A percentile compares a stretch with the other conserved stretches of the same genome.
phyloP scores from a whole-genome alignment of 2,113 vertebrate genomes.

The Anhinga anhinga region DNA sequence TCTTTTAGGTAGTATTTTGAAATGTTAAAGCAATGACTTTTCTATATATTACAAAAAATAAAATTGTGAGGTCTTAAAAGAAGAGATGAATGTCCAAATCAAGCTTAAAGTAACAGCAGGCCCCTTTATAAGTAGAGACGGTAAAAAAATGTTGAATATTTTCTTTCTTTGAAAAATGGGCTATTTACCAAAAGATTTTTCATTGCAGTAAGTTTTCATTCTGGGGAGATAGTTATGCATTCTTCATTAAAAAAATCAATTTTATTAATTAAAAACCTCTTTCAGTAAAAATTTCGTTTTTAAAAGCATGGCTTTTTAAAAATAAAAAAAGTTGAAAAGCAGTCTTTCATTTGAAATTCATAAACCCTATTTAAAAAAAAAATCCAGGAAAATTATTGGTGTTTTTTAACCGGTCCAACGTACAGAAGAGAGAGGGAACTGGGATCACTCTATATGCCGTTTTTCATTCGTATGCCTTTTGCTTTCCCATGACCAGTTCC shows the following conservation, averaged over 20 bases:
- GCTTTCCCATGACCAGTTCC: background rate
- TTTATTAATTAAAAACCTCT: background rate
- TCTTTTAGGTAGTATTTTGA: background rate
- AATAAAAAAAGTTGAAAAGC: background rate
- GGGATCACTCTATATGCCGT: background rate
- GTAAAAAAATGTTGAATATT: background rate
- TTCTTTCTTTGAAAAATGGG: background rate
- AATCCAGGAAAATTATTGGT: background rate
- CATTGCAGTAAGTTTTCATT: background rate
- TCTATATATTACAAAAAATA: background rate
- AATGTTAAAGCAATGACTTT: background rate
- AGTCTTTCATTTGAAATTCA: background rate
- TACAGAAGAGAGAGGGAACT: background rate
- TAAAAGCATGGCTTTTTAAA: background rate
- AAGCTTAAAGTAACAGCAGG: background rate
- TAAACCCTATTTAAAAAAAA: background rate
- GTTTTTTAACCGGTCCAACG: background rate
- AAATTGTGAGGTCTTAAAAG: background rate
- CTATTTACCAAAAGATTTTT: background rate
- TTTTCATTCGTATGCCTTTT: background rate
- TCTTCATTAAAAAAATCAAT: background rate
- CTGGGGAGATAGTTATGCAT: background rate
- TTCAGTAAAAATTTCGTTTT: background rate
- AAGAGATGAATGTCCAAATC: background rate
- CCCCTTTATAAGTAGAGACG: background rate